These are phyloP conservation scores for Candoia aspera DNA, from an alignment of 2,113 vertebrate species.

Conservation along the genomic window DNA sequence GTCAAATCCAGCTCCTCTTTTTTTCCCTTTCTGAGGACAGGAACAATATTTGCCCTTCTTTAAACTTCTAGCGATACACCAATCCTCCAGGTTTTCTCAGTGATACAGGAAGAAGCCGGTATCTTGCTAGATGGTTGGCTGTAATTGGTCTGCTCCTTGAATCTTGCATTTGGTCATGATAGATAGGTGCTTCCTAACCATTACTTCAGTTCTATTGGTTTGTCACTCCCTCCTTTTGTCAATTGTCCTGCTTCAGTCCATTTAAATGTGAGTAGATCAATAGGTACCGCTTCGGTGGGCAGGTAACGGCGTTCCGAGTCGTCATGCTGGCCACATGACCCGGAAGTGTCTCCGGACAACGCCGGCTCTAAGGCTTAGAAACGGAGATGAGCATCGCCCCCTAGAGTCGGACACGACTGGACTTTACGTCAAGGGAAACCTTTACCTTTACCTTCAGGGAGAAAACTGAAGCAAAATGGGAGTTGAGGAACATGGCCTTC, in stretches of 20 bases:
- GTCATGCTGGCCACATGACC: too few species aligned
- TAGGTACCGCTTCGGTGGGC: too few species aligned
- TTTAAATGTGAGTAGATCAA: too few species aligned
- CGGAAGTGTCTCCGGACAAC: too few species aligned
- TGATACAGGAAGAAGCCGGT: not conserved
- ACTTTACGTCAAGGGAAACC: too few species aligned
- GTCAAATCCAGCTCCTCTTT: too few species aligned
- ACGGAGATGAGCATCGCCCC: too few species aligned
- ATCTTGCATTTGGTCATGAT: not conserved
- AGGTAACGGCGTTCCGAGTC: too few species aligned
- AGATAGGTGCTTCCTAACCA: not conserved
- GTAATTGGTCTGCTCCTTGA: not conserved
- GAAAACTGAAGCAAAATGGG: not conserved
- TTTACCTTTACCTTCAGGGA: too few species aligned
- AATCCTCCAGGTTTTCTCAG: not conserved
- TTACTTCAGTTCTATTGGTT: not conserved
- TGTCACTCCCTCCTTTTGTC: not conserved
- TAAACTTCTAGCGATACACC: not conserved
- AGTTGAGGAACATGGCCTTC: not conserved
- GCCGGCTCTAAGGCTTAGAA: too few species aligned
- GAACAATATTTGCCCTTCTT: not conserved
- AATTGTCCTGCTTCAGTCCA: not conserved
- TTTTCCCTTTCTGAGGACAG: too few species aligned
- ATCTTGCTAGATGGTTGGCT: not conserved
- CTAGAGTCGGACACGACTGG: too few species aligned